These are phyloP conservation scores for Halichoerus grypus DNA, from an alignment of 2,113 vertebrate species.

Conservation along the genomic window DNA sequence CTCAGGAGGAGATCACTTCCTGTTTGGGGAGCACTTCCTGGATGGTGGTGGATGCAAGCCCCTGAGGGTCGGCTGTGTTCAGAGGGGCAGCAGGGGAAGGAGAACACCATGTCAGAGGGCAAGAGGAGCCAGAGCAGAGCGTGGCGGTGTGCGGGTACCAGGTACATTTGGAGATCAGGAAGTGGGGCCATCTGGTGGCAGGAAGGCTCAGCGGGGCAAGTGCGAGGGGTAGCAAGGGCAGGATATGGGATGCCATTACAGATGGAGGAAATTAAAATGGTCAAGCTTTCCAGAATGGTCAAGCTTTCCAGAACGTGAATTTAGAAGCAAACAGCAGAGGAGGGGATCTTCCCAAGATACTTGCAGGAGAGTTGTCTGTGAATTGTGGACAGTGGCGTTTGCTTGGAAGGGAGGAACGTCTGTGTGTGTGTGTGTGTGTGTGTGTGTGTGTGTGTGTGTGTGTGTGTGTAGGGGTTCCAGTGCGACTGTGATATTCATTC, in stretches of 20 bases:
- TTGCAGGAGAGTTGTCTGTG: not conserved
- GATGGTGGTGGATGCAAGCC: not conserved
- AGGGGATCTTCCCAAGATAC: not conserved
- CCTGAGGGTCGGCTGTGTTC: fast-evolving
- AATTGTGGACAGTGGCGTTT: not conserved
- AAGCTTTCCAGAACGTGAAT: not conserved
- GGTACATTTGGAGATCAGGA: not conserved
- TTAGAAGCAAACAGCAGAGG: not conserved
- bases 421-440: not conserved
- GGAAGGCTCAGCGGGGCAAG: not conserved
- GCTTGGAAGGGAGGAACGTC: not conserved
- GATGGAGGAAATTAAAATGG: too few relatives aligned
- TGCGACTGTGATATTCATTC: not conserved
- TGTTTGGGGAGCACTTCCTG: not conserved
- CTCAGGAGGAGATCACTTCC: not conserved
- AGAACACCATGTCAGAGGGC: fast-evolving
- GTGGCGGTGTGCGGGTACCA: fast-evolving
- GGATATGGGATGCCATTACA: not conserved
- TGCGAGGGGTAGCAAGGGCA: not conserved
- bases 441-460: not conserved
- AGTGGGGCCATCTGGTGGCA: not conserved
- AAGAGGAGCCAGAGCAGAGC: not conserved
- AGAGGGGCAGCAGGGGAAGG: not conserved
- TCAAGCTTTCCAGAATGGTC: not conserved
- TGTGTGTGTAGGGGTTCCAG: not conserved